Base-by-base conservation (phyloP, 1,140 invertebrate species). In the Sweltsa coloradensis region DNA sequence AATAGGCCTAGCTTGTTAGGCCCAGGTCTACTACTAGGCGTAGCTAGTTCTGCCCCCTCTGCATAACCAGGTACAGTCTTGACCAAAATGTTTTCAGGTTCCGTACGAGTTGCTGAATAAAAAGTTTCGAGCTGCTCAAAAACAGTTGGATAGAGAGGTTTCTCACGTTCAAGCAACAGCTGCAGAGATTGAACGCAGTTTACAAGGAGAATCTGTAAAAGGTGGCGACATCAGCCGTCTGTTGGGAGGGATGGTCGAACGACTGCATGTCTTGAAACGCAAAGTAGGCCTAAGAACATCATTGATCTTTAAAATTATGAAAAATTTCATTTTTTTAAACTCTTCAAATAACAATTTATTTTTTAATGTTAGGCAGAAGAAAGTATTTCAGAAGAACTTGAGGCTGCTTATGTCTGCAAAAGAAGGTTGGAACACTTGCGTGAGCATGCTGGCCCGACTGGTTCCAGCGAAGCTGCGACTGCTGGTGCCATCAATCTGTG, bases 21-120 rank as follows among this genome's bases (percentile, higher is more conserved):
- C n/a, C n/a, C n/a, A n/a, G n/a, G n/a, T n/a, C n/a, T n/a, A n/a
- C n/a, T n/a, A n/a, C n/a, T n/a, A n/a, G n/a, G n/a, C n/a, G n/a
- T n/a, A n/a, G n/a, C n/a, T n/a, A n/a, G n/a, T n/a, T n/a, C n/a
- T n/a, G n/a, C n/a, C n/a, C n/a, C n/a, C n/a, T n/a, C n/a, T n/a
- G n/a, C n/a, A n/a, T n/a, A n/a, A n/a, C n/a, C n/a, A n/a, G n/a
- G n/a, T n/a, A n/a, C n/a, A n/a, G n/a, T n/a, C n/a, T n/a, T n/a
- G n/a, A n/a, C n/a, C n/a, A n/a, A n/a, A n/a, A n/a, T 47, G n/a
- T 45, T 60, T 67, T 24, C 51, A 95, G 89, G 90, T 98, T 49
- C 95, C 96, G 29, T 99, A 99, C 65, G 96, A 99, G 70, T 76
- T 97, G 5, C 72, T 99, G 25, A 99, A 99, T 66, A 98, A 98